Conservation (phyloP, 1,140 invertebrate species). For the Cydia fagiglandana region DNA sequence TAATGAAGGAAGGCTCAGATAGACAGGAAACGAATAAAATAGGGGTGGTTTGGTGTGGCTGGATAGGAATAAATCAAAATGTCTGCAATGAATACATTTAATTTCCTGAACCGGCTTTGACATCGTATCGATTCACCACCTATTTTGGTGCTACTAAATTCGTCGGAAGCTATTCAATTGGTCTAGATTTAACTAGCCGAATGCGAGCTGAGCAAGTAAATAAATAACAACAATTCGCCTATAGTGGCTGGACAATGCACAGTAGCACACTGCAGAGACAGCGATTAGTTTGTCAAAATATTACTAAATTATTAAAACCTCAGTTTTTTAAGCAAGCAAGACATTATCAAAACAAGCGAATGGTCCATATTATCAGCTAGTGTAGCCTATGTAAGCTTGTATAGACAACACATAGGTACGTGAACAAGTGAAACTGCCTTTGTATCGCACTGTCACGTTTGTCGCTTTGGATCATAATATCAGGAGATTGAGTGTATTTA, state of each 20-base stretch:
- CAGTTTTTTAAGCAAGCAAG: too few relatives aligned
- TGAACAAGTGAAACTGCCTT: too few relatives aligned
- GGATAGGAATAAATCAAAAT: constrained; percentile 44
- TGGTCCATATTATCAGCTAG: too few relatives aligned
- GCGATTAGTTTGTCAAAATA: neutral
- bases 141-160: constrained; percentile 47
- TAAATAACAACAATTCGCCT: neutral
- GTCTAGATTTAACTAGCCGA: neutral
- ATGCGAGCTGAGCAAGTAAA: neutral
- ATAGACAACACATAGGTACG: too few relatives aligned
- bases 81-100: constrained; percentile 51
- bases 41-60: constrained; percentile 18
- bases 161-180: constrained; percentile 46
- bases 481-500: too few relatives aligned
- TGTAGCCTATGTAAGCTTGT: too few relatives aligned
- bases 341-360: too few relatives aligned
- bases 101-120: constrained; percentile 47
- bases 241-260: neutral
- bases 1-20: constrained; percentile 23
- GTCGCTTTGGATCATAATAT: too few relatives aligned
- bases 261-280: neutral
- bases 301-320: neutral
- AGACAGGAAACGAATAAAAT: constrained; percentile 20
- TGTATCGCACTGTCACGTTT: too few relatives aligned
- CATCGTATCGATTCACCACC: constrained; percentile 41